Conservation (phyloP, 1,140 invertebrate genomes). For the Mamestra configurata region DNA sequence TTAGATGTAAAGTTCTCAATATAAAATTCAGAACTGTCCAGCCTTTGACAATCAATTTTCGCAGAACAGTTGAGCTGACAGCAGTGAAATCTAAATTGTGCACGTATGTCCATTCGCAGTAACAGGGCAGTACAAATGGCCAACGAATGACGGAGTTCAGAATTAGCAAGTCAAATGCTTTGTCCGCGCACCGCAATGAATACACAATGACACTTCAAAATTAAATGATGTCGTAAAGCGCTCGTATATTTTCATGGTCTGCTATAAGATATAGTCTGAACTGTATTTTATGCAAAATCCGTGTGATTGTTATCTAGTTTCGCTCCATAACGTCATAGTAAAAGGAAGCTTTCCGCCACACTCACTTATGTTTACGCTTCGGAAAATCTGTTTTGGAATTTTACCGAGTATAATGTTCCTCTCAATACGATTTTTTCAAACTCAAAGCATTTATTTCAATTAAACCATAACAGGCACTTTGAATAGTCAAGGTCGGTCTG, state of each 20-base stretch:
- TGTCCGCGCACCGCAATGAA: conserved; percentile 14
- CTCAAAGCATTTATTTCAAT: too few species aligned
- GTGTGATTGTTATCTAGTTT: neutral
- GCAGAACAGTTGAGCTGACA: neutral
- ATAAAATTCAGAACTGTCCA: neutral
- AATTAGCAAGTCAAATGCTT: conserved; percentile 27
- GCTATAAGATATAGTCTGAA: conserved; percentile 10
- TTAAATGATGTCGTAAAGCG: conserved; percentile 17
- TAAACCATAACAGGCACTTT: too few species aligned
- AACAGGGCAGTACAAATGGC: conserved; percentile 10
- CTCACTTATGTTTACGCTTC: neutral
- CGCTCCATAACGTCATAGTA: neutral
- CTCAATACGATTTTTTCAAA: too few species aligned
- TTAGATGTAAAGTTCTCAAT: neutral
- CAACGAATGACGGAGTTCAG: conserved; percentile 15
- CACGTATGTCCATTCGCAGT: neutral
- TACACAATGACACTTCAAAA: conserved; percentile 5
- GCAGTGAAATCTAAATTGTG: neutral
- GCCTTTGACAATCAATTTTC: conserved; percentile 21
- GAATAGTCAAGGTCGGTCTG: too few species aligned
- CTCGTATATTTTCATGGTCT: conserved; percentile 9
- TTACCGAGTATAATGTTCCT: too few species aligned
- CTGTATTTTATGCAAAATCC: conserved; percentile 6
- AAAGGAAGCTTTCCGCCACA: neutral
- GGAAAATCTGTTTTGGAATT: neutral